phyloP scores from a whole-genome alignment of 2,797 vertebrate genomes.

The Leuciscus waleckii region DNA sequence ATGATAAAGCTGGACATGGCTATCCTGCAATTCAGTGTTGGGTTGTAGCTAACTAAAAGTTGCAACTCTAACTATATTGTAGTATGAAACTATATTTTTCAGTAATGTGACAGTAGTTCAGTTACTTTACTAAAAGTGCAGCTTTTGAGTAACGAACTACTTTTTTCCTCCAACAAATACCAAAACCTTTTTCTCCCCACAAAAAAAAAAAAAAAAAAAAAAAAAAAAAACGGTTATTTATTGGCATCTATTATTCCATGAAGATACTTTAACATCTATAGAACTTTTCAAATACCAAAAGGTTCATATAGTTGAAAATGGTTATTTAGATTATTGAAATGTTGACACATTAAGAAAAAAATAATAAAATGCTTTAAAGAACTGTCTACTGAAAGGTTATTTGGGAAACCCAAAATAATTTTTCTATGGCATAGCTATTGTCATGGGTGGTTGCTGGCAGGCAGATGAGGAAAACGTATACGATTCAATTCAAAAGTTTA shows the following conservation, averaged over 20 bases:
- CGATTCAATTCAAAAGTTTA: no score
- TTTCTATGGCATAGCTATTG: neutral
- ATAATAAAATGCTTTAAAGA: no score
- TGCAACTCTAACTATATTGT: neutral
- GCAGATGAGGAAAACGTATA: no score
- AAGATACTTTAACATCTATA: neutral
- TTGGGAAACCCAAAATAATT: neutral
- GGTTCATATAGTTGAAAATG: neutral
- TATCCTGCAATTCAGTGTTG: constrained; percentile 1
- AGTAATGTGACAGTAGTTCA: neutral
- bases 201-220: no score
- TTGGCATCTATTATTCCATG: neutral
- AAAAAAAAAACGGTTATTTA: neutral
- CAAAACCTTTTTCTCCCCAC: no score
- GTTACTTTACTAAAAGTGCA: neutral
- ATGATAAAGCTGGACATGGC: neutral
- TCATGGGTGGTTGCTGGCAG: no score
- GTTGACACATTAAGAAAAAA: neutral
- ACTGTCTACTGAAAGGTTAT: neutral
- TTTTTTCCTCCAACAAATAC: neutral
- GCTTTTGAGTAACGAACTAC: neutral
- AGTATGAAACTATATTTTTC: neutral
- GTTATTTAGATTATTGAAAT: neutral
- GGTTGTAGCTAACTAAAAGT: neutral
- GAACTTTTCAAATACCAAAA: neutral